Percentiles rank a stretch among this genome's conserved stretches.
These are phyloP conservation scores for Agrotis puta DNA, from an alignment of 2,888 invertebrate genomes.

Conservation along the genomic window DNA sequence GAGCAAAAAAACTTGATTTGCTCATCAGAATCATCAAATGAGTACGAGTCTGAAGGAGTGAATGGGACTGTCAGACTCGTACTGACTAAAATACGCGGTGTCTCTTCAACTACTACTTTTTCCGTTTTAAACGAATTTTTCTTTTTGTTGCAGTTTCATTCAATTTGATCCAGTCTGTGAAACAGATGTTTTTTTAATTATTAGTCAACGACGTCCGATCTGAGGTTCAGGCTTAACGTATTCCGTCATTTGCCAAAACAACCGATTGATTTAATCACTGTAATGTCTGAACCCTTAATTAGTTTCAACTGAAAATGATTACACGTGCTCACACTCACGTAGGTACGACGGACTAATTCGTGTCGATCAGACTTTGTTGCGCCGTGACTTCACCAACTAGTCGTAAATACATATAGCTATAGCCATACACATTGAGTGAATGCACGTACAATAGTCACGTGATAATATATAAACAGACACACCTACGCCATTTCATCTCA, in stretches of 20 bases:
- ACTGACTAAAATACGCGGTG: too few relatives aligned
- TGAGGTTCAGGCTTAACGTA: not conserved
- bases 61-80: too few relatives aligned
- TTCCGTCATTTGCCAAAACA: not conserved
- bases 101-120: too few relatives aligned
- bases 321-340: slow-evolving; percentile 15
- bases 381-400: slow-evolving; percentile 8
- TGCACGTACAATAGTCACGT: slow-evolving; percentile 28
- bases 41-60: too few relatives aligned
- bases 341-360: slow-evolving; percentile 1
- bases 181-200: not conserved
- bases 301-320: not conserved
- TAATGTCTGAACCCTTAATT: not conserved
- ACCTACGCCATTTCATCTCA: slow-evolving; percentile 18
- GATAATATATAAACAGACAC: slow-evolving; percentile 22
- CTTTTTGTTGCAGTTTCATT: not conserved
- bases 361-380: slow-evolving; percentile 37
- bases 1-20: too few relatives aligned
- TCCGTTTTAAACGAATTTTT: too few relatives aligned
- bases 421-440: slow-evolving; percentile 16
- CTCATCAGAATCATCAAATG: too few relatives aligned
- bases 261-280: not conserved
- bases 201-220: not conserved
- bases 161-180: too few relatives aligned
- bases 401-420: not conserved